Evolutionary conservation across 2,113 vertebrate species (phyloP), one percentile per base, ranked within the genome.

Genomic region (Mobula hypostoma): DNA sequence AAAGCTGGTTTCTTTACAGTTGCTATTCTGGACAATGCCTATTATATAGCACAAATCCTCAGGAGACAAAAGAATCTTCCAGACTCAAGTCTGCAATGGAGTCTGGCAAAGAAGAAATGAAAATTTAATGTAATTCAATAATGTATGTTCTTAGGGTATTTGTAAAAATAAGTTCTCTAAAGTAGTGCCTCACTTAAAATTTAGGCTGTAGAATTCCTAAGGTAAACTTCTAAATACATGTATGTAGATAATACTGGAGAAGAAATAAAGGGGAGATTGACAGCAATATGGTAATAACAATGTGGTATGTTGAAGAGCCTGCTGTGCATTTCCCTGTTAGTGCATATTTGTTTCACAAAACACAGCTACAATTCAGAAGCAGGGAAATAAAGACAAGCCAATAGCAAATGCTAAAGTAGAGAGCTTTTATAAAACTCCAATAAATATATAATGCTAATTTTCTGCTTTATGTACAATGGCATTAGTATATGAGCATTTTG

Each of bases 371-470:
- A 74, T 74, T 93, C 40, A 93, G 68, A 93, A 8, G 48, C 68
- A 93, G 68, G 70, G 91, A 56, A 93, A 72, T 74, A 93, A 27
- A 76, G 91, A 72, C 40, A 93, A 56, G 36, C 40, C 74, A 74
- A 74, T 93, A 74, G 68, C 91, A 93, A 93, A 93, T 93, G 68
- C 66, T 76, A 56, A 93, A 93, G 70, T 93, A n/a, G 68, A 56
- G 36, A 93, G 91, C 70, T 74, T 5, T 74, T 74, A 88, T 88
- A 90, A 93, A 92, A 74, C 66, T 48, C 24, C 36, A 93, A 76
- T 93, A 93, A 93, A 93, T 93, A 93, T 92, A 76, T 74, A 74
- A 21, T 93, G 91, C 91, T 74, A 93, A 74, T 24, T 48, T 74
- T 19, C 66, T 93, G 36, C 88, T 93, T 93, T 93, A 76, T 74